A percentile compares a stretch with the other conserved stretches of the same genome.
phyloP scores from a whole-genome alignment of 2,797 vertebrate species.

The Arctocebus calabarensis region DNA sequence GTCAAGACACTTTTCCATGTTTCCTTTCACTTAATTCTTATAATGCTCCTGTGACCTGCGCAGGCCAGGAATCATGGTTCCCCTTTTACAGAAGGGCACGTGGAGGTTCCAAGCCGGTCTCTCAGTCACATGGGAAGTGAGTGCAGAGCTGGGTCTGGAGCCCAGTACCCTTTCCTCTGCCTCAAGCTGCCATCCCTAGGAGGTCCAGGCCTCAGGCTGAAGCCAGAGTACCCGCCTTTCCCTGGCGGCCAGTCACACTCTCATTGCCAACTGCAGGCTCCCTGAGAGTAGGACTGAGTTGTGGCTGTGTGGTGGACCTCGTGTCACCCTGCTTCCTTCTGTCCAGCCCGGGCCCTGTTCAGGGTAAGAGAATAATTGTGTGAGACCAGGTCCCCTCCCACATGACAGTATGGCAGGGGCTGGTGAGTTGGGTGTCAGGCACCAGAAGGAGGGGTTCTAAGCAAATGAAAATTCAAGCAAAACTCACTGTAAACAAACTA shows the following conservation, averaged over 20 bases:
- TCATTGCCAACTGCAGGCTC: background rate
- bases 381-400: background rate
- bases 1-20: background rate
- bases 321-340: fast-evolving
- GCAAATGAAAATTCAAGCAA: background rate
- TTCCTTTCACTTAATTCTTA: background rate
- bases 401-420: background rate
- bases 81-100: background rate
- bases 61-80: background rate
- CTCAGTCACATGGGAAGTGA: background rate
- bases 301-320: background rate
- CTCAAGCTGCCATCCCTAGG: background rate
- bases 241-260: fast-evolving
- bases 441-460: background rate
- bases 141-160: background rate
- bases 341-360: no score
- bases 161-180: background rate
- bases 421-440: background rate
- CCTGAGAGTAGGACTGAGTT: background rate
- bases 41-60: background rate
- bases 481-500: background rate
- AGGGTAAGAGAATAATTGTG: background rate
- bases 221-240: background rate
- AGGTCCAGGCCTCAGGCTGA: background rate
- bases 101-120: background rate